Evolutionary conservation across 2,113 vertebrate species (phyloP).

Genomic region (Polypterus bichir): DNA sequence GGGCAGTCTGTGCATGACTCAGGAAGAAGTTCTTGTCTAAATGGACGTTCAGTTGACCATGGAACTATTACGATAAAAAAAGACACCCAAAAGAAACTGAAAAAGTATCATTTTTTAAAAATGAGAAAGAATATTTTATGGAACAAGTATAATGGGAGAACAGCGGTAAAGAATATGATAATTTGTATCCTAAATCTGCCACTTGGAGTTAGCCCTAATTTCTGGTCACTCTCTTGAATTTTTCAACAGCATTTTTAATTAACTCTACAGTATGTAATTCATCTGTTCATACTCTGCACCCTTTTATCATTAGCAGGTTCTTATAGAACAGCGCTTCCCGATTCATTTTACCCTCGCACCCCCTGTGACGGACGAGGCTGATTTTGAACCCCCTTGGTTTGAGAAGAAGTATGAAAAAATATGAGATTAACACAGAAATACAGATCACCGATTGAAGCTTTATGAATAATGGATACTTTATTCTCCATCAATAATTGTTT

Average conservation of each 20-base stretch:
- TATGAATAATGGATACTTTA: too few relatives aligned
- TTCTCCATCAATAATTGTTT: too few relatives aligned
- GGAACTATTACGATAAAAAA: conserved; percentile 40
- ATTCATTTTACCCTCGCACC: too few relatives aligned
- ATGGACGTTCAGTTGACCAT: conserved; percentile 68
- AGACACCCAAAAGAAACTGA: not conserved
- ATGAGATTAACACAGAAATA: too few relatives aligned
- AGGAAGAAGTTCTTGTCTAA: conserved; percentile 84
- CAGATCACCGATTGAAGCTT: too few relatives aligned
- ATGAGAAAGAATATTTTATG: not conserved
- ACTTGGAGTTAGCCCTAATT: not conserved
- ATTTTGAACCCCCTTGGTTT: too few relatives aligned
- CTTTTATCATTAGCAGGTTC: too few relatives aligned
- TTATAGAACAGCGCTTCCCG: too few relatives aligned
- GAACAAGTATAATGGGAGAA: not conserved
- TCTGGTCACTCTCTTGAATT: not conserved
- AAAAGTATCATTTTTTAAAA: not conserved
- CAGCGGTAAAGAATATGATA: not conserved
- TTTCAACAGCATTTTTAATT: not conserved
- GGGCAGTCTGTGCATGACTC: conserved; percentile 67
- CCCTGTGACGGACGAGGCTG: too few relatives aligned
- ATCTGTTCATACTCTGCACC: too few relatives aligned
- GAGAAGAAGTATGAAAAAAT: too few relatives aligned
- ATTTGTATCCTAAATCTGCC: not conserved
- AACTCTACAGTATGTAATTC: too few relatives aligned